Conservation (phyloP, 2,113 vertebrate genomes). For the Indicator indicator region DNA sequence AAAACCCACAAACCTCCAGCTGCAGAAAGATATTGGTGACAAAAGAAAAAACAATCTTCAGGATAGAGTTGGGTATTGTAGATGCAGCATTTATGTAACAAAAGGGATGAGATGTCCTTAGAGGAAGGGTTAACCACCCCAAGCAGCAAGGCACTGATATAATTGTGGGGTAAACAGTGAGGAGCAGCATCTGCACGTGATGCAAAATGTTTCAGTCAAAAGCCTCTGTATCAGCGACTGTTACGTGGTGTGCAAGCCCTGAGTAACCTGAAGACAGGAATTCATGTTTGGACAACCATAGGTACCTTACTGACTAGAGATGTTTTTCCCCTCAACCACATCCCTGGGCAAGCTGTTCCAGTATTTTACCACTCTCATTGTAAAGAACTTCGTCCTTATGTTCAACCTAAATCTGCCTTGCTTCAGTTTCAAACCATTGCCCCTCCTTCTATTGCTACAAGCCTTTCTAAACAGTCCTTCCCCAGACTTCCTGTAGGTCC, state of each 20-base stretch:
- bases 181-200: background rate
- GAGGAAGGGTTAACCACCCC: background rate
- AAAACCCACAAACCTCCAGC: background rate
- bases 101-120: background rate
- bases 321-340: background rate
- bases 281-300: background rate
- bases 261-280: background rate
- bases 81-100: background rate
- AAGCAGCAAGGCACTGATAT: background rate
- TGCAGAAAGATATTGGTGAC: background rate
- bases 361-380: too few relatives aligned
- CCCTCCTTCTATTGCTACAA: too few relatives aligned
- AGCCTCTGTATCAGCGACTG: background rate
- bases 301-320: background rate
- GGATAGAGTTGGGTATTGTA: background rate
- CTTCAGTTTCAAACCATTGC: too few relatives aligned
- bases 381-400: too few relatives aligned
- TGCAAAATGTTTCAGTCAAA: background rate
- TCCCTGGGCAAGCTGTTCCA: too few relatives aligned
- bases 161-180: background rate
- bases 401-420: too few relatives aligned
- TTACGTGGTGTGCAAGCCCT: background rate
- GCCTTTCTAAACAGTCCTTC: too few relatives aligned
- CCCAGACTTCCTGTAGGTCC: too few relatives aligned
- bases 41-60: background rate